Base-by-base conservation (phyloP, 2,888 invertebrate genomes). In the Agrenia bidenticulata region DNA sequence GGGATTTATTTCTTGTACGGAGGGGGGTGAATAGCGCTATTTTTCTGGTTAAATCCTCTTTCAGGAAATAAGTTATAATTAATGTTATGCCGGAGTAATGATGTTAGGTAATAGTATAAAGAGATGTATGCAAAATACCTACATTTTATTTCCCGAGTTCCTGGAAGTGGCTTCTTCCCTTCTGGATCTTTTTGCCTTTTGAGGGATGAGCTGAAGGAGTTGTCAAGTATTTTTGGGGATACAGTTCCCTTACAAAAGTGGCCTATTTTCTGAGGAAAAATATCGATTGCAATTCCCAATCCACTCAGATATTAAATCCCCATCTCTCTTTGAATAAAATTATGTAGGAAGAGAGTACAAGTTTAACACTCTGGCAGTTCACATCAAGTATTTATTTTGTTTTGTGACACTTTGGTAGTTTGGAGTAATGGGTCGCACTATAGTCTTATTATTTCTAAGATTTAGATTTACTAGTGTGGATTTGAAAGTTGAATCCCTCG, bases 281-380 rank as follows among this genome's bases (percentile, higher is more conserved):
- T 45, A 58, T 58, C 58, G 45, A 58, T 58, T 58, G 42, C 45
- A 58, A 58, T 58, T 49, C 58, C 58, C 58, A 58, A 58, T 58
- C 49, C 26, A 39, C 51, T 51, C 19, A 11, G n/a, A n/a, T 27
- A 55, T 27, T 27, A 11, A 26, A 11, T 55, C 13, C 26, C 13
- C 27, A 17, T 32, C 7, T 55, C 55, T 32, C 56, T 57, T 32
- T 57, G 32, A 5, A 57, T 57, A 57, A 19, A 5, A 45, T 45
- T n/a, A 45, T 15, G 32, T 32, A 7, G 32, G 32, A 32, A 32
- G 11, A 11, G 11, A 32, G 32, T 32, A 7, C 32, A 7, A n/a
- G n/a, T n/a, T n/a, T n/a, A n/a, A n/a, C n/a, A n/a, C n/a, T n/a
- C n/a, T n/a, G n/a, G n/a, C n/a, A n/a, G n/a, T n/a, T 7, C 32